Evolutionary conservation across 2,113 vertebrate species (phyloP).

Genomic region (Pachypanchax playfairii): DNA sequence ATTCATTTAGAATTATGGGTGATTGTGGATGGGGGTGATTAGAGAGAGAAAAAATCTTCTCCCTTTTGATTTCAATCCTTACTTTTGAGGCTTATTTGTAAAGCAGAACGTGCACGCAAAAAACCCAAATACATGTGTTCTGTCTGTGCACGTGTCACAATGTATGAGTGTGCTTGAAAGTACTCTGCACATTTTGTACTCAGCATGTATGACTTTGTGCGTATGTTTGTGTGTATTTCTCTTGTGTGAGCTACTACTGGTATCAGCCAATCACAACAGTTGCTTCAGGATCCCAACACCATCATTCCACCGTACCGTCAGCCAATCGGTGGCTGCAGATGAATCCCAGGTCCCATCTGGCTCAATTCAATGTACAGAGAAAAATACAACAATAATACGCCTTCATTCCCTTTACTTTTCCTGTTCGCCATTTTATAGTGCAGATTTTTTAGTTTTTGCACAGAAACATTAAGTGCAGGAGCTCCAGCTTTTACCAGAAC

Average conservation of each 20-base stretch:
- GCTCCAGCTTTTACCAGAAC: no score
- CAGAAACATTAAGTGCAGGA: no score
- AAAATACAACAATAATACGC: conserved; percentile 21
- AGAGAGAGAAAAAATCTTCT: conserved; percentile 3
- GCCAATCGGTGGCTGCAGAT: conserved; percentile 64
- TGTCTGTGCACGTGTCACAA: neutral
- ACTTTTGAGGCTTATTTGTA: conserved; percentile 34
- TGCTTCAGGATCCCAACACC: conserved; percentile 48
- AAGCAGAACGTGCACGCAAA: conserved; percentile 16
- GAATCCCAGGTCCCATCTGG: conserved; percentile 59
- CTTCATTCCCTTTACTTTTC: conserved; percentile 22
- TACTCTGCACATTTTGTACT: neutral
- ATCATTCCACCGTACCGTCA: conserved; percentile 68
- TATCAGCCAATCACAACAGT: conserved; percentile 61
- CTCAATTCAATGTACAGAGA: conserved; percentile 33
- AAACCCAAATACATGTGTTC: no score
- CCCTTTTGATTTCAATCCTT: conserved; percentile 33
- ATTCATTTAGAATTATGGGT: conserved; percentile 51
- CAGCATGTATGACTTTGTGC: no score
- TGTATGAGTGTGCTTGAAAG: no score
- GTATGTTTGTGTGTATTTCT: conserved; percentile 19
- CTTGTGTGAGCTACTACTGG: conserved; percentile 9
- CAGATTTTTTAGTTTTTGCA: no score
- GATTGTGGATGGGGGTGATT: neutral
- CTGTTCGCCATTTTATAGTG: no score